Evolutionary conservation across 2,113 vertebrate genomes (phyloP).

Genomic region (Speoplatyrhinus poulsoni): DNA sequence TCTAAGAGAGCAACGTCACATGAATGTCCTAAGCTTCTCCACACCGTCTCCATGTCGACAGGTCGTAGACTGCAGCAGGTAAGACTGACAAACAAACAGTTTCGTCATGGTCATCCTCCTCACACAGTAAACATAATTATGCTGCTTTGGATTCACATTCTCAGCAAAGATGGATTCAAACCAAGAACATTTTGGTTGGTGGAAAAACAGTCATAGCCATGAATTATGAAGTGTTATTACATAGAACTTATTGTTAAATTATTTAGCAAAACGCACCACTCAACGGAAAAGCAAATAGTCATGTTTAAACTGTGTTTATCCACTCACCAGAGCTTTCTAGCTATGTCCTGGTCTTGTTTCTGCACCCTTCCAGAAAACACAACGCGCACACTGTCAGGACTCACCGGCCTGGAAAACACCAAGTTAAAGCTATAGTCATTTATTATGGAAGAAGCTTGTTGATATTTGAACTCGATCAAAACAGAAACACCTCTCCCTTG

Average conservation of each 20-base stretch:
- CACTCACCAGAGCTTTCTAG: conserved; percentile 49
- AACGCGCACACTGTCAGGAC: conserved; percentile 41
- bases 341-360: conserved; percentile 6
- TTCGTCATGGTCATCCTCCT: background rate
- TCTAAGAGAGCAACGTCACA: conserved; percentile 66
- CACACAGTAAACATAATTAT: background rate
- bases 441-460: too few relatives aligned
- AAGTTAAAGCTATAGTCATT: background rate
- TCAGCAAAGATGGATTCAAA: too few relatives aligned
- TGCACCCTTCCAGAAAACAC: conserved; percentile 28
- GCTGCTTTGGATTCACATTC: background rate
- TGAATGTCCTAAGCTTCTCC: conserved; percentile 60
- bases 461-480: too few relatives aligned
- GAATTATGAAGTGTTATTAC: too few relatives aligned
- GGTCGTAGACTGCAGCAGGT: conserved; percentile 65
- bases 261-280: too few relatives aligned
- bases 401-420: conserved; percentile 43
- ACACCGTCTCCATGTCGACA: conserved; percentile 66
- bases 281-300: too few relatives aligned
- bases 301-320: conserved; percentile 9
- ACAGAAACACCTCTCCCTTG: too few relatives aligned
- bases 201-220: too few relatives aligned
- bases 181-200: too few relatives aligned
- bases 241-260: too few relatives aligned
- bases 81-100: conserved; percentile 61